Evolutionary conservation across 1,140 invertebrate genomes (phyloP), one percentile per base, ranked within the genome.

Genomic region (Pteromalus puparum): DNA sequence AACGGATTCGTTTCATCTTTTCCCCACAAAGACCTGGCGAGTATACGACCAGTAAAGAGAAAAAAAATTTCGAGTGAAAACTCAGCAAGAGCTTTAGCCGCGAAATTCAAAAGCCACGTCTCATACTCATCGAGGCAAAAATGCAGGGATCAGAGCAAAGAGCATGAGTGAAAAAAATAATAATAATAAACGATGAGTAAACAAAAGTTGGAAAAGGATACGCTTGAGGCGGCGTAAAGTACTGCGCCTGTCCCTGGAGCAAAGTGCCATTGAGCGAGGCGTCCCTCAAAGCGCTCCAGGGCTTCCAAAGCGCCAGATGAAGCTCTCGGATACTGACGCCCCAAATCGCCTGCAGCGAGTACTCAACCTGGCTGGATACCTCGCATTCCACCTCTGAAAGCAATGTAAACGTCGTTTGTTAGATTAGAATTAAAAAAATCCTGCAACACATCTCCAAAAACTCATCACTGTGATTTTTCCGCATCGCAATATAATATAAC

Each of bases 261-360:
- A 95, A 93, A 79, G 92, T 93, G 26, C 94, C 94, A 77, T 93
- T 94, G 89, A 94, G 76, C 89, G 94, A 92, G 88, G 95, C 92
- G 89, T 95, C 94, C 48, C 94, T 94, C 73, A 96, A 93, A 75
- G 93, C 93, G 80, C 93, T 94, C 95, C 95, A 95, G 4, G 96
- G 95, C 73, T 95, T 94, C 96, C 96, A 96, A 38, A 97, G 92
- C 28, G 95, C 95, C 82, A 95, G 93, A 88, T 96, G 96, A 81
- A 97, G 93, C 87, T 96, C 95, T 84, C 95, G 93, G 77, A 96
- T 96, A 70, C 95, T 96, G 68, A 96, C 96, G 28, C 96, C 96
- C 96, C 96, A 97, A 91, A 95, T 96, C 75, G 95, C 95, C 65
- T 95, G 94, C 68, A 96, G 91, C 88, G 94, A 95, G 89, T 96